Base-by-base conservation (phyloP, 1,140 invertebrate species). In the Bombus vancouverensis region DNA sequence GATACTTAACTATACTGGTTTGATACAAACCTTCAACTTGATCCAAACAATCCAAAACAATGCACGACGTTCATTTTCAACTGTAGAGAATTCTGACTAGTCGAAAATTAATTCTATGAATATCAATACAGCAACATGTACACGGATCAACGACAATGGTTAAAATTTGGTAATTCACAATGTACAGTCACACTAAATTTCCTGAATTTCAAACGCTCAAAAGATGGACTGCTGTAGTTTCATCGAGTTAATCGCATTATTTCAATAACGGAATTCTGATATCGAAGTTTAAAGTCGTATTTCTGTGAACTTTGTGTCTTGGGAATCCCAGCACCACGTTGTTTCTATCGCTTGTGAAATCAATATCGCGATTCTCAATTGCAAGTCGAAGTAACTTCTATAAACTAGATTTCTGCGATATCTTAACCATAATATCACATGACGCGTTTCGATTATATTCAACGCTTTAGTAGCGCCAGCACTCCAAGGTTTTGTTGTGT, bases 331-430 rank as follows among this genome's bases (percentile, higher is more conserved):
- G 13, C 5, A 39, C 25, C 39, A n/a, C 18, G 37, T 28, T 28
- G 42, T 65, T 25, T 44, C 42, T 53, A 13, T 22, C 18, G 18
- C 3, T 13, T 28, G 44, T 25, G 32, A 70, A 80, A 80, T 80
- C 78, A 53, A 71, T 80, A 80, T 68, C 77, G 22, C 18, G 77
- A 28, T 34, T 68, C 44, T 53, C 37, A 44, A n/a, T 22, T 70
- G 32, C 28, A 32, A 47, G 65, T 53, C 28, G 9, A 37, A 28
- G 28, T 25, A 78, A 78, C 57, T 42, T 42, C 75, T 78, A 57
- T 15, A 66, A 78, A 78, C 37, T 65, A 25, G 57, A 78, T 78
- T 42, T 13, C 34, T n/a, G 8, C 32, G 28, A 32, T n/a, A 28
- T 25, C 18, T 42, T 28, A 3, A 32, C 4, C 42, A 12, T 32